These are phyloP conservation scores for Craniophora ligustri DNA, from an alignment of 2,888 invertebrate species.

Conservation along the genomic window DNA sequence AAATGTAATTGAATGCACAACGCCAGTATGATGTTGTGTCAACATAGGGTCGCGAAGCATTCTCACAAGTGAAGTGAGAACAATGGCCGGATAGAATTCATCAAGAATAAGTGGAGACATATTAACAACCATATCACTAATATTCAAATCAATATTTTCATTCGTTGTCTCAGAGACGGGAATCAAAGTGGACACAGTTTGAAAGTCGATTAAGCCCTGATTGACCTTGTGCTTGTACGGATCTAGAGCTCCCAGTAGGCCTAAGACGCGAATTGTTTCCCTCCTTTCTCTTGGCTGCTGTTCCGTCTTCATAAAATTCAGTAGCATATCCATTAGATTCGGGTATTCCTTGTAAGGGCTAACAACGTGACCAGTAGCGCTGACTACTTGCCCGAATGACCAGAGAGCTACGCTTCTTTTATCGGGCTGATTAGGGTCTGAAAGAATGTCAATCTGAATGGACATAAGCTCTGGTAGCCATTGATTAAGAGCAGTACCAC, in stretches of 20 bases:
- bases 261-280: slow-evolving; percentile 97
- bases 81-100: slow-evolving; percentile 99
- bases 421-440: slow-evolving; percentile 97
- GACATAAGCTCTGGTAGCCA: slow-evolving; percentile 96
- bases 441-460: slow-evolving; percentile 97
- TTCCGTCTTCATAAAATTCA: slow-evolving; percentile 98
- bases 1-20: slow-evolving; percentile 98
- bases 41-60: slow-evolving; percentile 97
- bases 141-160: slow-evolving; percentile 89
- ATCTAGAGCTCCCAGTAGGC: slow-evolving; percentile 98
- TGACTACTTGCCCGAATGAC: slow-evolving; percentile 98
- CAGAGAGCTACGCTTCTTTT: slow-evolving; percentile 98
- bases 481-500: slow-evolving; percentile 95
- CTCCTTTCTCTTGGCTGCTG: slow-evolving; percentile 95
- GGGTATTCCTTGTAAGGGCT: slow-evolving; percentile 98
- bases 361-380: slow-evolving; percentile 98
- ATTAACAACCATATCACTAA: slow-evolving; percentile 97
- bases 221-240: slow-evolving; percentile 99
- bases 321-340: slow-evolving; percentile 95
- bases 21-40: slow-evolving; percentile 97
- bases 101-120: slow-evolving; percentile 96
- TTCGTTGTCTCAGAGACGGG: slow-evolving; percentile 92
- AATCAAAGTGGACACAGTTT: slow-evolving; percentile 93
- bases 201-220: slow-evolving; percentile 96
- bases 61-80: slow-evolving; percentile 97